phyloP scores from a whole-genome alignment of 30 jellyfish, hydroid and myxozoan species.

The Cassiopea xamachana region DNA sequence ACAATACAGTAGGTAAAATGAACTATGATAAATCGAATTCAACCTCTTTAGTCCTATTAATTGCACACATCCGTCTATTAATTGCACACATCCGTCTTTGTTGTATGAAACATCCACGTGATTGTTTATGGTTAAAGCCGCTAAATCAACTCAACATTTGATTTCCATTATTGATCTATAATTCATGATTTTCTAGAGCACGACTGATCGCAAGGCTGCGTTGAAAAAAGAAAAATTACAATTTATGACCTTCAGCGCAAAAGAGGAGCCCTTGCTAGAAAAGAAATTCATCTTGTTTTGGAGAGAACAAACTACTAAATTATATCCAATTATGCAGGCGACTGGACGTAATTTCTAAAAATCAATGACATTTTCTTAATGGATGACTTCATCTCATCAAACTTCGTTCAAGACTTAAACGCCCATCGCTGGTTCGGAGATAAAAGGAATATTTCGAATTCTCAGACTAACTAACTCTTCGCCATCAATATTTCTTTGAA shows the following conservation, averaged over 20 bases:
- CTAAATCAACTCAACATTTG: too few species aligned
- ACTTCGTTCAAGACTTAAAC: background rate
- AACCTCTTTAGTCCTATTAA: too few species aligned
- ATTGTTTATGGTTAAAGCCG: too few species aligned
- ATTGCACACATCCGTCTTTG: too few species aligned
- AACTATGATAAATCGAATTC: too few species aligned
- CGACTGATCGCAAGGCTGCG: background rate
- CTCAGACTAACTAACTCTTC: conserved; percentile 30
- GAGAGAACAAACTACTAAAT: background rate
- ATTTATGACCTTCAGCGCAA: background rate
- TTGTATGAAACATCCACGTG: too few species aligned
- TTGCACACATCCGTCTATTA: too few species aligned
- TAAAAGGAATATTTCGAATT: conserved; percentile 17
- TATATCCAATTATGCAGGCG: conserved; percentile 45
- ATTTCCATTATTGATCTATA: background rate
- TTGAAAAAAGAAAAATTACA: background rate
- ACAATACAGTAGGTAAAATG: too few species aligned
- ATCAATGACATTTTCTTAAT: conserved; percentile 1
- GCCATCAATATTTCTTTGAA: conserved; percentile 9
- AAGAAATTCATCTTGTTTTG: background rate
- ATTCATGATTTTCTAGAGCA: background rate
- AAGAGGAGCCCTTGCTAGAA: background rate
- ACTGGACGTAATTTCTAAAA: background rate
- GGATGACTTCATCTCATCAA: conserved; percentile 16
- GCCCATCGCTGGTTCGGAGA: background rate